phyloP scores from a whole-genome alignment of 92 coral and sea anemone genomes.

The Actinernus sp. region DNA sequence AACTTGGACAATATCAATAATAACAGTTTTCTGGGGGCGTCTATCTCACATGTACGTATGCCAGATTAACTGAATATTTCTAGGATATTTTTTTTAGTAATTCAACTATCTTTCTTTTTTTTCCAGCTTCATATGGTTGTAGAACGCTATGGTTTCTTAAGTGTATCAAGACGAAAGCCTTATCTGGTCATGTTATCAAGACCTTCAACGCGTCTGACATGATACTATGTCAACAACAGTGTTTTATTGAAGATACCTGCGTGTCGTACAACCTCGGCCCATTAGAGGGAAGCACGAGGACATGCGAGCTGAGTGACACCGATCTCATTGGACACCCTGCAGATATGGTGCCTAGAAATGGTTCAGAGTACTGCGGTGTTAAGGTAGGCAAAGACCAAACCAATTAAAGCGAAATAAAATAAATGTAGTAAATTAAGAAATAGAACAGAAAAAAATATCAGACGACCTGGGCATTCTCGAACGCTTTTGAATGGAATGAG shows the following conservation, averaged over 20 bases:
- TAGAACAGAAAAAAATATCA: no score
- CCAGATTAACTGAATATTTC: no score
- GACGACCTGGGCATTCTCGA: no score
- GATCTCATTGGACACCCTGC: conserved; percentile 2
- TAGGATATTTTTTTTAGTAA: no score
- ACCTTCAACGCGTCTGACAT: conserved; percentile 1
- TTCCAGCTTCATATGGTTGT: conserved; percentile 16
- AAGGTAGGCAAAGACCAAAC: no score
- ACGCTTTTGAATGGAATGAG: no score
- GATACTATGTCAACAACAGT: conserved; percentile 8
- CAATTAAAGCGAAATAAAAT: no score
- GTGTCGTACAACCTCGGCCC: conserved; percentile 28
- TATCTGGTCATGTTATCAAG: neutral
- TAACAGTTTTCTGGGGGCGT: no score
- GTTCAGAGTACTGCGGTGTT: conserved; percentile 9
- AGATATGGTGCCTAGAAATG: conserved; percentile 1
- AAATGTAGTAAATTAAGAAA: no score
- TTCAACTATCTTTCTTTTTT: no score
- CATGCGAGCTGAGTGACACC: conserved; percentile 8
- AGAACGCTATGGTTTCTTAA: neutral
- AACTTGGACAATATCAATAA: no score
- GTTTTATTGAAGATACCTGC: conserved; percentile 5
- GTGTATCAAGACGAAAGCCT: neutral
- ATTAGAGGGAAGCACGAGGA: neutral
- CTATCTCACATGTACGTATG: no score